Percentiles rank a stretch among this genome's conserved stretches.
These are phyloP conservation scores for Unio delphinus DNA, from an alignment of 2,888 invertebrate genomes.

Conservation along the genomic window DNA sequence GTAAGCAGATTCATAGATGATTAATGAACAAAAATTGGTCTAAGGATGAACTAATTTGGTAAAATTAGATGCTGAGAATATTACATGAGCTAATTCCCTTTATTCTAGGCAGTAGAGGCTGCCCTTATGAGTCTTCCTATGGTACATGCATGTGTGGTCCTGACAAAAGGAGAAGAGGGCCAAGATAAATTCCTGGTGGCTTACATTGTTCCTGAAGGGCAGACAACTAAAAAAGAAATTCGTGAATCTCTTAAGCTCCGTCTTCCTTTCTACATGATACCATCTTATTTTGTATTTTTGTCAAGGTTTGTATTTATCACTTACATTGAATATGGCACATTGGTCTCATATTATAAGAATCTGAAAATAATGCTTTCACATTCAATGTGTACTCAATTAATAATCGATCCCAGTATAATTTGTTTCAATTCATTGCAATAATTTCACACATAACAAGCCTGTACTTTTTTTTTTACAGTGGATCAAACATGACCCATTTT, in stretches of 20 bases:
- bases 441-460: too few species aligned
- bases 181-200: constrained; percentile 71
- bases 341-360: too few species aligned
- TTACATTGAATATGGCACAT: too few species aligned
- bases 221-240: constrained; percentile 66
- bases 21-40: background rate
- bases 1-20: background rate
- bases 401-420: too few species aligned
- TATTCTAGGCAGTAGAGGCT: constrained; percentile 70
- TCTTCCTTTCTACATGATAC: constrained; percentile 73
- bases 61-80: background rate
- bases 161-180: constrained; percentile 70
- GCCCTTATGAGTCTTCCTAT: constrained; percentile 67
- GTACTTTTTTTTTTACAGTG: too few species aligned
- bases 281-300: constrained; percentile 69
- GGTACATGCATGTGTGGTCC: constrained; percentile 68
- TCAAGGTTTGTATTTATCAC: constrained; percentile 50
- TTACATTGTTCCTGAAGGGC: constrained; percentile 67
- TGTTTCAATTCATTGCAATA: too few species aligned
- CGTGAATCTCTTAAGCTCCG: constrained; percentile 68
- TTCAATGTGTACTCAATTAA: too few species aligned
- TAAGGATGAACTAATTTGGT: background rate
- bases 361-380: too few species aligned
- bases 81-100: constrained; percentile 1
- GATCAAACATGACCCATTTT: background rate